A percentile compares a stretch with the other conserved stretches of the same genome.
phyloP scores from a whole-genome alignment of 2,888 invertebrate genomes.

The Drosophila diplacantha region DNA sequence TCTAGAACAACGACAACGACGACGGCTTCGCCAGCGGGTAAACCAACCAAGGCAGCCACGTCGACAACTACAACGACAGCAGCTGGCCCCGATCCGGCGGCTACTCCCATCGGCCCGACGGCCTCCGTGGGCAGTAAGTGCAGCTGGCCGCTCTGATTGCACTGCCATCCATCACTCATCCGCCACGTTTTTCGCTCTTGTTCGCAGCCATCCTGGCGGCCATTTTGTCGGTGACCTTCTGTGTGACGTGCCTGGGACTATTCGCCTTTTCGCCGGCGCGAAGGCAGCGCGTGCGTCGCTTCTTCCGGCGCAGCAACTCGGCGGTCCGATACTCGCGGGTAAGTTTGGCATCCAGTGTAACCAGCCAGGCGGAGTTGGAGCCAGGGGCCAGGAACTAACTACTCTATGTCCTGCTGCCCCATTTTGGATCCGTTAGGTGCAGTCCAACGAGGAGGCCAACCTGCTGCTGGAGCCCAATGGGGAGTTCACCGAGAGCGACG shows the following conservation, averaged over 20 bases:
- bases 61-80: conserved; percentile 37
- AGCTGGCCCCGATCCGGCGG: conserved; percentile 47
- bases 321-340: conserved; percentile 75
- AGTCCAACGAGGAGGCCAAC: conserved; percentile 75
- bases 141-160: conserved; percentile 25
- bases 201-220: conserved; percentile 67
- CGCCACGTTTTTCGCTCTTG: conserved; percentile 3
- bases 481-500: conserved; percentile 75
- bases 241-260: conserved; percentile 68
- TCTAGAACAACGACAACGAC: conserved; percentile 33
- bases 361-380: background rate
- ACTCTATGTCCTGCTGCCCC: background rate
- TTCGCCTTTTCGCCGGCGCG: conserved; percentile 73
- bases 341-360: conserved; percentile 12
- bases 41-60: conserved; percentile 50
- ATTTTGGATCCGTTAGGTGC: conserved; percentile 58
- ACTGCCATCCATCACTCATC: conserved; percentile 16
- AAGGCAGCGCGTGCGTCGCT: conserved; percentile 64
- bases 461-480: conserved; percentile 75
- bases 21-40: conserved; percentile 48
- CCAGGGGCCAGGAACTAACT: background rate
- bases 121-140: conserved; percentile 73
- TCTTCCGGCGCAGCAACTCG: conserved; percentile 69
- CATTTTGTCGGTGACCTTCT: conserved; percentile 68
- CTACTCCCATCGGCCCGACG: conserved; percentile 51